Evolutionary conservation across 2,888 invertebrate species (phyloP), one percentile per base, ranked within the genome.

Genomic region (Lasioglossum calceatum): DNA sequence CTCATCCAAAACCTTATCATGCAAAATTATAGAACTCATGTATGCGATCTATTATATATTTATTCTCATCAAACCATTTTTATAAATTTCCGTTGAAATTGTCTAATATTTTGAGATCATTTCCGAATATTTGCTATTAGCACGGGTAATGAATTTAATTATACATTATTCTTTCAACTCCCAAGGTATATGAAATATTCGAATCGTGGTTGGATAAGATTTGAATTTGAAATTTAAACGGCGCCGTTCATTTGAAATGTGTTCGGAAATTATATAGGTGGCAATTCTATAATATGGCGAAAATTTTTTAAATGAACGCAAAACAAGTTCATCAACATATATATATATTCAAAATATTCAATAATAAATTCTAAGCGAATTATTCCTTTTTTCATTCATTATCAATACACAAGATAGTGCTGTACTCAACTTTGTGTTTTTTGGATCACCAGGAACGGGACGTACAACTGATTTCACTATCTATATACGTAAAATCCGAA

Each of bases 21-120:
- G 4, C 36, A 77, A 67, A 36, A 47, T 19, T 70, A 50, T 71
- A 71, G 54, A 50, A 54, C 19, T 79, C 32, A 23, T 72, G 19
- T 54, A 58, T 27, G 47, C 36, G 8, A 32, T 32, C 42, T 7
- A n/a, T n/a, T n/a, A n/a, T n/a, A 78, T 39, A 79, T 72, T 36
- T 58, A 27, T 72, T 23, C 27, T 72, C n/a, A 72, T 72, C 72
- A 19, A 72, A 79, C 27, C 19, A 79, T 79, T 71, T 47, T 64
- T 39, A 54, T 71, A 27, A 54, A n/a, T 64, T 54, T 70, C 32
- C 5, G 27, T 36, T 70, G 54, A 36, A 39, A 70, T 70, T 70
- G 10, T 72, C 27, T 72, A 47, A 19, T 19, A 73, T 50, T 50
- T 32, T 23, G 1, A 23, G n/a, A n/a, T 71, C 70, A n/a, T 39